phyloP scores from a whole-genome alignment of 2,113 vertebrate species.

The Paracanthobrama guichenoti region DNA sequence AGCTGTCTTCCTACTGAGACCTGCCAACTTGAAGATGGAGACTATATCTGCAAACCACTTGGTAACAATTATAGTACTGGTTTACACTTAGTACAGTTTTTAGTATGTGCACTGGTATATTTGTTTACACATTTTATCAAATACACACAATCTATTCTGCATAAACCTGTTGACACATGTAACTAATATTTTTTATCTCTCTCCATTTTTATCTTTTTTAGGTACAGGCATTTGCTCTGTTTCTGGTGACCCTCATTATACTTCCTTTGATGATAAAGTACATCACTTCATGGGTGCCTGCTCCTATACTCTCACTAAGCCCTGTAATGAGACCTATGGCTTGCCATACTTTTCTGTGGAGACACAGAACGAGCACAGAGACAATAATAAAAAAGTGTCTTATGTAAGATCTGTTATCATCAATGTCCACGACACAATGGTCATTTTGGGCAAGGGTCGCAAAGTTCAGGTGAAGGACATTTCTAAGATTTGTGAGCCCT shows the following conservation, averaged over 20 bases:
- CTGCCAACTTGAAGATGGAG: constrained; percentile 74
- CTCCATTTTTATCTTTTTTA: constrained; percentile 20
- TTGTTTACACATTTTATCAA: not conserved
- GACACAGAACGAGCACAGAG: constrained; percentile 77
- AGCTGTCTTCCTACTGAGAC: constrained; percentile 70
- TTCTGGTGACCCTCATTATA: constrained; percentile 81
- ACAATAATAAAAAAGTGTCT: constrained; percentile 76
- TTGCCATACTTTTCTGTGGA: constrained; percentile 80
- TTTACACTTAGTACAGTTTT: not conserved
- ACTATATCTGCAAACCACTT: constrained; percentile 72
- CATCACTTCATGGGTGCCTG: constrained; percentile 88
- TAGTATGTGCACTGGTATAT: not conserved
- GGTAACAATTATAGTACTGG: constrained; percentile 62
- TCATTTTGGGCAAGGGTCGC: constrained; percentile 81
- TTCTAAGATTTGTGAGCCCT: not conserved
- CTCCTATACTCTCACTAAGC: constrained; percentile 82
- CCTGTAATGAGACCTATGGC: constrained; percentile 67
- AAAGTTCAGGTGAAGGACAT: constrained; percentile 77
- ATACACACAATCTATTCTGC: not conserved
- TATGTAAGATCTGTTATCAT: constrained; percentile 83
- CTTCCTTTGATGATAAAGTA: constrained; percentile 70
- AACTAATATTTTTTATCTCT: not conserved
- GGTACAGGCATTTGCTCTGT: constrained; percentile 63
- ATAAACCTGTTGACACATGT: not conserved
- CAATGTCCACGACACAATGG: constrained; percentile 64